phyloP scores from a whole-genome alignment of 2,888 invertebrate species.

The Phyto melanocephala region DNA sequence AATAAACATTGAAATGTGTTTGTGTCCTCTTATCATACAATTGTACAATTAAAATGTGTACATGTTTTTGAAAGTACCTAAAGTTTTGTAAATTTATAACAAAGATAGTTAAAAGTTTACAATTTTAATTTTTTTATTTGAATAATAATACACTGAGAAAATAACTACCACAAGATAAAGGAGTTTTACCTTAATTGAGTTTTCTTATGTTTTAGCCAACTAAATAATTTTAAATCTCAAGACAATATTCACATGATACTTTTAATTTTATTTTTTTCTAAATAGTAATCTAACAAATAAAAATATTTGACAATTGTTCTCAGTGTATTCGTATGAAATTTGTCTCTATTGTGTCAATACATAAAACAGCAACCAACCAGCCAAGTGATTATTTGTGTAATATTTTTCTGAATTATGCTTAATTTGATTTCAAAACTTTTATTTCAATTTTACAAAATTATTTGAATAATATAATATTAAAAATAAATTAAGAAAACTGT shows the following conservation, averaged over 20 bases:
- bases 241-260: too few relatives aligned
- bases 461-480: not conserved
- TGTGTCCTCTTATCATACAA: not conserved
- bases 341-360: conserved; percentile 25
- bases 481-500: not conserved
- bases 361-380: not conserved
- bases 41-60: conserved; percentile 12
- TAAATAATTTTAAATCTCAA: too few relatives aligned
- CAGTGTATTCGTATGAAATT: not conserved
- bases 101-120: not conserved
- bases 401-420: conserved; percentile 37
- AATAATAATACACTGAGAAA: not conserved
- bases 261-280: too few relatives aligned
- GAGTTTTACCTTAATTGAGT: too few relatives aligned
- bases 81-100: conserved; percentile 14
- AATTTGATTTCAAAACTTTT: not conserved
- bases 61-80: conserved; percentile 8
- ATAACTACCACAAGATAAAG: too few relatives aligned
- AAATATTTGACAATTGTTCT: too few relatives aligned
- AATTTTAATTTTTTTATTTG: not conserved
- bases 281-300: too few relatives aligned
- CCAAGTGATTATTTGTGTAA: conserved; percentile 60
- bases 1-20: not conserved
- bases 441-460: not conserved
- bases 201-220: too few relatives aligned